These are phyloP conservation scores for Drosophila eugracilis DNA, from an alignment of 1,140 invertebrate species.

Conservation along the genomic window DNA sequence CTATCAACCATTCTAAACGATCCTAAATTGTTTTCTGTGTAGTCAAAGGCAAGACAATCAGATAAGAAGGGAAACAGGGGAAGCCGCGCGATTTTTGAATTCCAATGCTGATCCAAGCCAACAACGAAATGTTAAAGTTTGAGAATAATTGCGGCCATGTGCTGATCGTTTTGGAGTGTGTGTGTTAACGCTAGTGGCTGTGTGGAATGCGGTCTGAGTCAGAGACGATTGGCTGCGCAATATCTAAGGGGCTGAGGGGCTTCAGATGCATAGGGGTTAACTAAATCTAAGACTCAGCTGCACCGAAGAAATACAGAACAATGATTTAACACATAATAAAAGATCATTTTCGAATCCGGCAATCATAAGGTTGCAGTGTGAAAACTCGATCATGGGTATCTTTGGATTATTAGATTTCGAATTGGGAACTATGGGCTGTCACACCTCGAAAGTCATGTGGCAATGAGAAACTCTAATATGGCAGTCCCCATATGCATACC, in stretches of 20 bases:
- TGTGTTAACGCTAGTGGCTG: slow-evolving; percentile 34
- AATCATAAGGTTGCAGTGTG: neutral
- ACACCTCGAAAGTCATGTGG: slow-evolving; percentile 10
- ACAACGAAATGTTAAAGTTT: slow-evolving; percentile 76
- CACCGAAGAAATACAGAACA: slow-evolving; percentile 14
- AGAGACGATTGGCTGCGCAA: slow-evolving; percentile 63
- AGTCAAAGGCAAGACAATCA: slow-evolving; percentile 17
- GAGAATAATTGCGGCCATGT: slow-evolving; percentile 74
- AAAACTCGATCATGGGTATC: slow-evolving; percentile 16
- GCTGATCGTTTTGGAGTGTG: slow-evolving; percentile 33
- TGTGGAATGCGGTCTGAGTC: slow-evolving; percentile 72
- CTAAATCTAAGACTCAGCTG: slow-evolving; percentile 16
- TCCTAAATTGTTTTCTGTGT: slow-evolving; percentile 8
- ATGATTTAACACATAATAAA: slow-evolving; percentile 24
- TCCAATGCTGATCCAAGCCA: slow-evolving; percentile 71
- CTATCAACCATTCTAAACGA: too few relatives aligned
- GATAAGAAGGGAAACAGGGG: neutral
- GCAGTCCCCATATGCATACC: neutral
- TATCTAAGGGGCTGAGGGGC: slow-evolving; percentile 27
- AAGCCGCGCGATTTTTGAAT: slow-evolving; percentile 69
- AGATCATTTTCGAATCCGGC: slow-evolving; percentile 18
- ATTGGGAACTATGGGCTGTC: slow-evolving; percentile 16
- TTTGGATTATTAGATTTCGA: slow-evolving; percentile 6
- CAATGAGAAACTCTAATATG: neutral
- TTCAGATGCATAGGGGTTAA: neutral